A percentile compares a stretch with the other conserved stretches of the same genome.
Evolutionary conservation across 2,113 vertebrate species (phyloP).

Genomic region (Plecturocebus donacophilus): DNA sequence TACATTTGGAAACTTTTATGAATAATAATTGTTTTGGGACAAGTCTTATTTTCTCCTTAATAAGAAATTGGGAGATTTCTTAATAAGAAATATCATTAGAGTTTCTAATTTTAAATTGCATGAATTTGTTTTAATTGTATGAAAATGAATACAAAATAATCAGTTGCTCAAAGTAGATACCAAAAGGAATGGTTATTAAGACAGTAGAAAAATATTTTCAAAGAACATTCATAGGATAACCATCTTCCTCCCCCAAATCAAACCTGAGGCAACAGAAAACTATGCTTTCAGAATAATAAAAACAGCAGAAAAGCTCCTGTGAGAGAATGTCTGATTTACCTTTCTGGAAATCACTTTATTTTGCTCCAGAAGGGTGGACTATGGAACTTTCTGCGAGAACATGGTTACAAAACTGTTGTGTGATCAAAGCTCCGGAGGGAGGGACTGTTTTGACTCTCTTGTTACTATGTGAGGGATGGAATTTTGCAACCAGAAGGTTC

Average conservation of each 20-base stretch:
- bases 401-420: conserved; percentile 61
- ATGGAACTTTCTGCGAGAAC: conserved; percentile 67
- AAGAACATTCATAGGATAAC: background rate
- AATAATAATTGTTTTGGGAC: conserved; percentile 26
- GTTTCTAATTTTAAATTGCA: conserved; percentile 7
- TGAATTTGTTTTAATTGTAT: conserved; percentile 10
- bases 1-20: background rate
- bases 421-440: conserved; percentile 46
- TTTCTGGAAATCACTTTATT: conserved; percentile 60
- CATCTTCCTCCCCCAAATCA: background rate
- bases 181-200: background rate
- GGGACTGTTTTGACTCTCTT: conserved; percentile 73
- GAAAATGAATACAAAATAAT: background rate
- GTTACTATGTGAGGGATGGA: conserved; percentile 79
- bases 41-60: background rate
- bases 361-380: conserved; percentile 47
- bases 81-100: conserved; percentile 37
- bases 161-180: background rate
- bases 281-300: background rate
- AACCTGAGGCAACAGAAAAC: background rate
- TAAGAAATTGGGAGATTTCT: conserved; percentile 25
- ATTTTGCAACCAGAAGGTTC: conserved; percentile 80
- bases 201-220: background rate
- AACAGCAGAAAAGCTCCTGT: background rate
- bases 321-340: conserved; percentile 14